phyloP scores from a whole-genome alignment of 2,888 invertebrate genomes.

The Cantharis lateralis region DNA sequence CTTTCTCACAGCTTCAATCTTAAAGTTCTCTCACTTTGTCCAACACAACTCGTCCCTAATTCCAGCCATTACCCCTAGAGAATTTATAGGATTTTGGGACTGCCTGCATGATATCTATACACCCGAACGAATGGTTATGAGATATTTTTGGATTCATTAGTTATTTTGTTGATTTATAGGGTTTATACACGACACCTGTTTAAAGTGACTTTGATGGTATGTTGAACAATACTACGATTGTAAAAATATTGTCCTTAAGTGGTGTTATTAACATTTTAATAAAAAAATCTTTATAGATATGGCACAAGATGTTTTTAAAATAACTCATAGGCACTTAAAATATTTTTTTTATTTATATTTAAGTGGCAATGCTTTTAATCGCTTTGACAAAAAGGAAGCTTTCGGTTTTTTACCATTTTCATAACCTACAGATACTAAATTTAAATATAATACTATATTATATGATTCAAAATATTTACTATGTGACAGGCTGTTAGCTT shows the following conservation, averaged over 20 bases:
- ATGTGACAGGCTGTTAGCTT: too few relatives aligned
- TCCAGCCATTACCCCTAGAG: slow-evolving; percentile 41
- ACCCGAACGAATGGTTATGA: slow-evolving; percentile 41
- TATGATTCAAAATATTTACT: too few relatives aligned
- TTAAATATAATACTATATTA: neutral
- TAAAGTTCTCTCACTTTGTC: slow-evolving; percentile 23
- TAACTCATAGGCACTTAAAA: neutral
- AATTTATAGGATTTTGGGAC: slow-evolving; percentile 43
- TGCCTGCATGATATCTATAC: slow-evolving; percentile 31
- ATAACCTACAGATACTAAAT: neutral
- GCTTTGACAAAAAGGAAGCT: neutral
- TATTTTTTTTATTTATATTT: neutral
- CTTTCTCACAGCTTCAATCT: slow-evolving; percentile 7
- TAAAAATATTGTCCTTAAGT: neutral
- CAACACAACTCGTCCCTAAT: slow-evolving; percentile 26
- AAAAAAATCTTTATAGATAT: neutral
- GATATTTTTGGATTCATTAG: slow-evolving; percentile 51
- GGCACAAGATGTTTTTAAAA: neutral
- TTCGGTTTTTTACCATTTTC: neutral
- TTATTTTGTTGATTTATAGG: slow-evolving; percentile 49
- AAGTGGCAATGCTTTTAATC: neutral
- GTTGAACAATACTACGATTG: slow-evolving; percentile 4
- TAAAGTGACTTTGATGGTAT: slow-evolving; percentile 13
- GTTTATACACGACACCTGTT: slow-evolving; percentile 49
- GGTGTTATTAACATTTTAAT: neutral